Conservation (phyloP, 1,140 invertebrate genomes). For the Drosophila bifasciata region DNA sequence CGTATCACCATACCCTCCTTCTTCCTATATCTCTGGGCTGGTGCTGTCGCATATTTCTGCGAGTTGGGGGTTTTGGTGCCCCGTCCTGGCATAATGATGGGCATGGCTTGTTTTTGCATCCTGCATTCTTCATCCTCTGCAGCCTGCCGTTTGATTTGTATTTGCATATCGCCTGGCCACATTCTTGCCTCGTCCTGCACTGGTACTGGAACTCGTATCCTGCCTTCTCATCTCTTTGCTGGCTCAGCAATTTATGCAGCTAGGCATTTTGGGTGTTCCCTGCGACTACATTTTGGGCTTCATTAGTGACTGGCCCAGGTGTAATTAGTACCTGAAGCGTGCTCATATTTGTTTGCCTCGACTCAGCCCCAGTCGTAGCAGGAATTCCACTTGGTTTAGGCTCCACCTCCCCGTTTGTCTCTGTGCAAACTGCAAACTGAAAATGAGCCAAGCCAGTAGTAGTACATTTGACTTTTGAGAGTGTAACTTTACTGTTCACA, state of each 20-base stretch:
- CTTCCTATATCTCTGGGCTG: constrained; percentile 6
- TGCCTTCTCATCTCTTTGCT: constrained; percentile 3
- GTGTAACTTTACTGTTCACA: too few relatives aligned
- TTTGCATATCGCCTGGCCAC: constrained; percentile 67
- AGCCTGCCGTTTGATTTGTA: constrained; percentile 54
- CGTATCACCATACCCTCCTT: too few relatives aligned
- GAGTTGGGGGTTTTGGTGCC: background rate
- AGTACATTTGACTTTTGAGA: too few relatives aligned
- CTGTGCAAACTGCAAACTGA: too few relatives aligned
- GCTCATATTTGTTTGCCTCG: constrained; percentile 13
- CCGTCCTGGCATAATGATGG: constrained; percentile 68
- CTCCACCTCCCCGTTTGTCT: background rate
- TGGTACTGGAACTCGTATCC: too few relatives aligned
- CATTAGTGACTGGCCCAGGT: constrained; percentile 56
- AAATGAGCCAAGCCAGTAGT: too few relatives aligned
- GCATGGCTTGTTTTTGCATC: constrained; percentile 50
- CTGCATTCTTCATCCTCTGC: constrained; percentile 3
- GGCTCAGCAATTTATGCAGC: constrained; percentile 44
- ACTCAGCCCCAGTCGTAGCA: background rate
- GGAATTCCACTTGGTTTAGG: background rate
- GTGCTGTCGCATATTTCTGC: constrained; percentile 55
- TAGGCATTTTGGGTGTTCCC: constrained; percentile 30
- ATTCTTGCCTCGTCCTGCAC: constrained; percentile 37
- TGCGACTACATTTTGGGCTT: constrained; percentile 47
- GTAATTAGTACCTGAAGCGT: constrained; percentile 52